Conservation (phyloP, 2,113 vertebrate species). For the Syngnathus floridae region DNA sequence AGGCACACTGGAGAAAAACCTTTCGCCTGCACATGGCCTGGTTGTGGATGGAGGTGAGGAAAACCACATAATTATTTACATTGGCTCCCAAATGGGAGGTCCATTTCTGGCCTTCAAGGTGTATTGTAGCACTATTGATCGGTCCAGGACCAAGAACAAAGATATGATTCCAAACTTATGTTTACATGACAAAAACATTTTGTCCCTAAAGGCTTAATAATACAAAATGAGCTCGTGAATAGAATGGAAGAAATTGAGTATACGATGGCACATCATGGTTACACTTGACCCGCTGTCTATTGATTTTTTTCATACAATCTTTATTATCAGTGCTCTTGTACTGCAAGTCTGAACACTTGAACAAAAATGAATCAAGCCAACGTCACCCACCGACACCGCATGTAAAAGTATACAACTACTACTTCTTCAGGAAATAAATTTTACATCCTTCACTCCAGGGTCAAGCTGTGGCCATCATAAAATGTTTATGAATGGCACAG, state of each 20-base stretch:
- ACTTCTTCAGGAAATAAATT: too few relatives aligned
- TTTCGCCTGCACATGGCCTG: conserved; percentile 94
- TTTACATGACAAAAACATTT: neutral
- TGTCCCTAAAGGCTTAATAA: neutral
- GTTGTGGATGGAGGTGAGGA: conserved; percentile 98
- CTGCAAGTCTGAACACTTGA: neutral
- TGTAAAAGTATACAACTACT: neutral
- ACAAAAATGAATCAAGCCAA: neutral
- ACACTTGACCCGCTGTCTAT: neutral
- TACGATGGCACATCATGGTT: neutral
- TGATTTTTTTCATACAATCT: neutral
- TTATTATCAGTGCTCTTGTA: neutral
- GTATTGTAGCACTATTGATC: neutral
- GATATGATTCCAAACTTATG: neutral
- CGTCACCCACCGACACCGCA: neutral
- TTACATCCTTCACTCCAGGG: neutral
- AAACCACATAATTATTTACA: conserved; percentile 1
- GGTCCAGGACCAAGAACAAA: neutral
- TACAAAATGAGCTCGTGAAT: neutral
- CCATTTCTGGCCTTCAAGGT: neutral
- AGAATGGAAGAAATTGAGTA: too few relatives aligned
- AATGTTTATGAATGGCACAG: too few relatives aligned
- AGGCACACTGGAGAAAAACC: conserved; percentile 98
- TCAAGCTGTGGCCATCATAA: too few relatives aligned
- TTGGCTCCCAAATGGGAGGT: neutral